phyloP scores from a whole-genome alignment of 2,113 vertebrate species.

The Corvus cornix region DNA sequence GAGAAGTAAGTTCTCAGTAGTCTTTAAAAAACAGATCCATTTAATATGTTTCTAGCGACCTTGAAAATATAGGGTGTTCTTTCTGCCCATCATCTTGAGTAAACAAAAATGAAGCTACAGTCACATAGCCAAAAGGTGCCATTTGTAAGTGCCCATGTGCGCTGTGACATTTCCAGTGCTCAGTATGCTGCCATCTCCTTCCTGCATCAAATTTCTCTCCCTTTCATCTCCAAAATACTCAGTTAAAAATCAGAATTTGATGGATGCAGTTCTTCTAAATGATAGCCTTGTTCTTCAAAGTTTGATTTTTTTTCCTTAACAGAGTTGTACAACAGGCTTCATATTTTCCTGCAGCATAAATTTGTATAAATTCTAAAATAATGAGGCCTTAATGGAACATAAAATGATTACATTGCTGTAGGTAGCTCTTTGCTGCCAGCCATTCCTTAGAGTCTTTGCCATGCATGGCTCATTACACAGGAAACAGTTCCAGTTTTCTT shows the following conservation, averaged over 20 bases:
- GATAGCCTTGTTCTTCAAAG: background rate
- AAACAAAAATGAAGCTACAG: background rate
- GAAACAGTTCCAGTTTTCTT: background rate
- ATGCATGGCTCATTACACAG: background rate
- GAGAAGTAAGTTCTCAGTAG: background rate
- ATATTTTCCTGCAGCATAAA: background rate
- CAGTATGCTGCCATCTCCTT: background rate
- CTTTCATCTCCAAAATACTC: background rate
- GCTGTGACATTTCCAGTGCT: background rate
- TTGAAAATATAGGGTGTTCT: background rate
- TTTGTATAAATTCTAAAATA: constrained; percentile 21
- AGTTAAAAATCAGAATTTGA: background rate
- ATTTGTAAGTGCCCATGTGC: background rate
- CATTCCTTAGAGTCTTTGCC: background rate
- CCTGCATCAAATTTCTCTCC: background rate
- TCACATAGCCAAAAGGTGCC: background rate
- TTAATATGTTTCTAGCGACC: background rate
- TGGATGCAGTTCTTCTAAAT: background rate
- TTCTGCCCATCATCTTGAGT: background rate
- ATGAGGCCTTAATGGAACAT: background rate
- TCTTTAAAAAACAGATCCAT: background rate
- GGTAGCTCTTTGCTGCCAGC: background rate
- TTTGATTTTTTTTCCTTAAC: background rate
- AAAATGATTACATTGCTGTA: background rate
- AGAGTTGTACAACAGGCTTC: background rate